Percentiles rank a stretch among this genome's conserved stretches.
phyloP scores from a whole-genome alignment of 35 echinoderm and acorn worm species.

The Heliocidaris tuberculata region DNA sequence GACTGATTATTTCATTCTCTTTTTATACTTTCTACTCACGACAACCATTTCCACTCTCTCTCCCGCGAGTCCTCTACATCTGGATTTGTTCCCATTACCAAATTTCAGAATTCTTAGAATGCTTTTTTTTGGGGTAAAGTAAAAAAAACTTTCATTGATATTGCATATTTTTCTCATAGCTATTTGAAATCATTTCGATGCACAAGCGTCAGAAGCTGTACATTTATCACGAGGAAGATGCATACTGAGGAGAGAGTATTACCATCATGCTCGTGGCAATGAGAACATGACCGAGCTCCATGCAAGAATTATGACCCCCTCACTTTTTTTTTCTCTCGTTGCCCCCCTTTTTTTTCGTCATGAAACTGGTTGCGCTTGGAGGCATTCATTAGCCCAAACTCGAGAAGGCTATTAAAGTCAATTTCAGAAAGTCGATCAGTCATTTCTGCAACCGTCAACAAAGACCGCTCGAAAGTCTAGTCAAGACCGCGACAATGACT shows the following conservation, averaged over 20 bases:
- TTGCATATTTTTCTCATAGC: no score
- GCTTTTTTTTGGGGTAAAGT: no score
- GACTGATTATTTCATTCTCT: constrained; percentile 29
- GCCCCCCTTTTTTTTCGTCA: background rate
- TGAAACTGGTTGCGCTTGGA: background rate
- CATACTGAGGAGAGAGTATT: background rate
- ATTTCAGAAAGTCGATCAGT: constrained; percentile 45
- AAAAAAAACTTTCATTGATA: no score
- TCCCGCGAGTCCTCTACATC: background rate
- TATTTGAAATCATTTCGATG: no score
- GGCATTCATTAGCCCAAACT: constrained; percentile 48
- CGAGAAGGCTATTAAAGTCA: constrained; percentile 50
- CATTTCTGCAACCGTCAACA: constrained; percentile 41
- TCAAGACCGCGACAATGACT: constrained; percentile 23
- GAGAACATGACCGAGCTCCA: background rate
- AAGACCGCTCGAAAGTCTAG: background rate
- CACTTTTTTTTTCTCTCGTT: background rate
- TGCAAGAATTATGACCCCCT: constrained; percentile 12
- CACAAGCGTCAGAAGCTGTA: background rate
- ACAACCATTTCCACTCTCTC: background rate
- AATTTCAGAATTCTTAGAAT: background rate
- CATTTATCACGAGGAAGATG: background rate
- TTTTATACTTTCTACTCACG: background rate
- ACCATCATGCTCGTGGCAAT: background rate
- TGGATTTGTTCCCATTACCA: background rate